Conservation (phyloP, 1,140 invertebrate species). For the Diuraphis noxia region DNA sequence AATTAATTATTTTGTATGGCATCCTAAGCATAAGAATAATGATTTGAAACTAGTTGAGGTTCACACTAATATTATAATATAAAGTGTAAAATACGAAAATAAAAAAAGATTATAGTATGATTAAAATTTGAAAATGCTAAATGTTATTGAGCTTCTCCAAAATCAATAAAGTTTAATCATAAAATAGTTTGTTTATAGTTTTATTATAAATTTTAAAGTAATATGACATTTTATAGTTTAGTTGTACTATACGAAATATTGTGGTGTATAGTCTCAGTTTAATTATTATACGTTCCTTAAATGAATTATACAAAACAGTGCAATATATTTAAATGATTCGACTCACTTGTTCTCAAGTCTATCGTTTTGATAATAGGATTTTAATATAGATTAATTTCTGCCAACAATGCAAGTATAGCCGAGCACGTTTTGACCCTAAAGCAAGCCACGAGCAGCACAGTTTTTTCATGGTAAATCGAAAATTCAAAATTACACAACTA, state of each 20-base stretch:
- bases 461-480: slow-evolving; percentile 36
- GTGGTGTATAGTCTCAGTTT: background rate
- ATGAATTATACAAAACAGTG: background rate
- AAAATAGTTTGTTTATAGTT: background rate
- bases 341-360: background rate
- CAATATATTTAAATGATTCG: background rate
- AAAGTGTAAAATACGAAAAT: background rate
- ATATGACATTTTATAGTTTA: background rate
- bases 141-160: background rate
- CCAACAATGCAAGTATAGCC: slow-evolving; percentile 10
- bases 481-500: slow-evolving; percentile 24
- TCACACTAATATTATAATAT: background rate
- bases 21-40: background rate
- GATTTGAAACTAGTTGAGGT: background rate
- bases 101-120: background rate
- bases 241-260: background rate
- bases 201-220: background rate
- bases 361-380: slow-evolving; percentile 33
- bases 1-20: background rate
- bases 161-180: background rate
- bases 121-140: background rate
- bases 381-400: slow-evolving; percentile 46
- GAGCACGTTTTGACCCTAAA: slow-evolving; percentile 46
- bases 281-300: slow-evolving; percentile 27
- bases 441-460: slow-evolving; percentile 38